These are phyloP conservation scores for Agonopterix arenella DNA, from an alignment of 2,888 invertebrate species.

Conservation along the genomic window DNA sequence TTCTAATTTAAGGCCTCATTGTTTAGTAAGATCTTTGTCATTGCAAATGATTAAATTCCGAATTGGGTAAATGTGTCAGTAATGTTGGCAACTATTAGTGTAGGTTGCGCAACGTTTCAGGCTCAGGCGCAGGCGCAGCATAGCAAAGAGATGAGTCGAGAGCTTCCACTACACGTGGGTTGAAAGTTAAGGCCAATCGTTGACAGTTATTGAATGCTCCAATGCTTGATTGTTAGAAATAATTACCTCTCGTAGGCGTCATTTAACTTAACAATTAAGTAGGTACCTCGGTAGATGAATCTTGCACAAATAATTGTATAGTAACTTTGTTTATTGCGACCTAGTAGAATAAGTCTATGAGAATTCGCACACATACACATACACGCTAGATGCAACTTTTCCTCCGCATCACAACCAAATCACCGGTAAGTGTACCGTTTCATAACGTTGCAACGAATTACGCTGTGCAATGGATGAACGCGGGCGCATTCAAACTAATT, in stretches of 20 bases:
- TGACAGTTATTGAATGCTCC: conserved; percentile 59
- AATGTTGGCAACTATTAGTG: conserved; percentile 30
- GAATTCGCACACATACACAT: not conserved
- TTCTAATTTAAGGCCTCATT: conserved; percentile 50
- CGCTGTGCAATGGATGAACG: conserved; percentile 36
- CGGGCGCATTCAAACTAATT: conserved; percentile 39
- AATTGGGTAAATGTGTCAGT: conserved; percentile 64
- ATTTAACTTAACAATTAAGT: conserved; percentile 14
- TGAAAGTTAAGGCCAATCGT: conserved; percentile 56
- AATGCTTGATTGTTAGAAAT: conserved; percentile 39
- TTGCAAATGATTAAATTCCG: conserved; percentile 52
- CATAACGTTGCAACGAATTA: conserved; percentile 36
- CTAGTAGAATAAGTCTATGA: not conserved
- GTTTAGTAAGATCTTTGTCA: conserved; percentile 45
- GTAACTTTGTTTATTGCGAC: conserved; percentile 16
- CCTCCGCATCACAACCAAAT: not conserved
- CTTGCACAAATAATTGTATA: too few relatives aligned
- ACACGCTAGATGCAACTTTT: too few relatives aligned
- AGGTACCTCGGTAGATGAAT: too few relatives aligned
- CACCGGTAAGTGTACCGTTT: conserved; percentile 18
- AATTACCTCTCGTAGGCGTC: conserved; percentile 39
- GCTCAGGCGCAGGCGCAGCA: conserved; percentile 36
- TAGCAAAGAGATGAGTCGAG: conserved; percentile 50
- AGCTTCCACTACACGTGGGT: conserved; percentile 50
- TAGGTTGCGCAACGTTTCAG: conserved; percentile 51